Conservation (phyloP, 2,113 vertebrate species). For the Oceanodroma tethys region DNA sequence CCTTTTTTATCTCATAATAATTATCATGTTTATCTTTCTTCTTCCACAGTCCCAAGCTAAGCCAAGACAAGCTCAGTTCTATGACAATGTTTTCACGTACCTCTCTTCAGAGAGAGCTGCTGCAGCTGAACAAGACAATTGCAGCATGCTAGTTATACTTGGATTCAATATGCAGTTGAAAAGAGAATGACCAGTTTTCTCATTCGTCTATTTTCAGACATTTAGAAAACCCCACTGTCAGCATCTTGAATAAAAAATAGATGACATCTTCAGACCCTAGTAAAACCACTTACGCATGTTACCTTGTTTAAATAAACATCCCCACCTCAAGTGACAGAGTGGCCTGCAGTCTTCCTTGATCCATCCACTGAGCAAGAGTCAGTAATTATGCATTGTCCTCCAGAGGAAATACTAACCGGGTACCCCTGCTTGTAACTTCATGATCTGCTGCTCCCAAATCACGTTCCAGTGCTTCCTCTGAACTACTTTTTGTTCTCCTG, state of each 20-base stretch:
- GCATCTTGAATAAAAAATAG: slow-evolving; percentile 40
- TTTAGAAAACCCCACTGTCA: slow-evolving; percentile 40
- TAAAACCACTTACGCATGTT: slow-evolving; percentile 41
- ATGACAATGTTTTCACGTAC: not conserved
- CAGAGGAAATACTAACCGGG: slow-evolving; percentile 91
- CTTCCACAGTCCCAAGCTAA: slow-evolving; percentile 25
- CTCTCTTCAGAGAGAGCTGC: slow-evolving; percentile 25
- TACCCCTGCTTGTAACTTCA: slow-evolving; percentile 88
- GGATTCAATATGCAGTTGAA: not conserved
- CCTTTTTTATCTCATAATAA: not conserved
- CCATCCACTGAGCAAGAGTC: not conserved
- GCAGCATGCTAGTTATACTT: slow-evolving; percentile 41
- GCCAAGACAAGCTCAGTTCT: slow-evolving; percentile 6
- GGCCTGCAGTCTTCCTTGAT: slow-evolving; percentile 55
- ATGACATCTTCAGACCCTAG: slow-evolving; percentile 44
- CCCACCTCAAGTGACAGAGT: slow-evolving; percentile 60
- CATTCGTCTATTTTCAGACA: not conserved
- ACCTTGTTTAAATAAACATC: slow-evolving; percentile 47
- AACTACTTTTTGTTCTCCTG: slow-evolving; percentile 80
- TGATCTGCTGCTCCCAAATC: slow-evolving; percentile 89
- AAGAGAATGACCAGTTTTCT: slow-evolving; percentile 1
- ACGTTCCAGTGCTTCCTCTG: slow-evolving; percentile 88
- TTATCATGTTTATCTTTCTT: not conserved
- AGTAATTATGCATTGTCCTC: slow-evolving; percentile 86
- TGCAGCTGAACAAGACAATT: slow-evolving; percentile 45